Evolutionary conservation across 2,888 invertebrate genomes (phyloP), one percentile per base, ranked within the genome.

Genomic region (Lumbricus terrestris): DNA sequence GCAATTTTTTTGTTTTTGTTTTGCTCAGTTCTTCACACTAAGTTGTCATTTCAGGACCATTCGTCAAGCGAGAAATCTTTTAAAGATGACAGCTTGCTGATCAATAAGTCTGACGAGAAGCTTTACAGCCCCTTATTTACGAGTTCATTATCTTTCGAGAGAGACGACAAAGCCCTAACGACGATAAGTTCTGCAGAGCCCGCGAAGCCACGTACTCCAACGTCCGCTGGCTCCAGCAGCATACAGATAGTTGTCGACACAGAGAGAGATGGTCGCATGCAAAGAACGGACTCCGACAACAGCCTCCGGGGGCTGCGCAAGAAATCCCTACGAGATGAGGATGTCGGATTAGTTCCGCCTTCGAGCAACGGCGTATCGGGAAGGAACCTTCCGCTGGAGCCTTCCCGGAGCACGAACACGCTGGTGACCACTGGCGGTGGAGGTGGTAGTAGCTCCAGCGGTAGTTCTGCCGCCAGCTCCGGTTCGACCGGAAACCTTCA

Each of bases 51-150:
- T 85, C 37, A 85, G 85, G 85, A 85, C 37, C 85, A 37, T 37
- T 85, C 85, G n/a, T 85, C 85, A 34, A 85, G 85, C 29, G 85
- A 85, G 35, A 85, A 85, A 37, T 85, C 85, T 37, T 85, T 35
- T 85, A 37, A 85, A 35, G 85, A 85, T 85, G 85, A 85, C 37
- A 37, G 85, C 37, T 35, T 37, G 37, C 34, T 37, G 37, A n/a
- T n/a, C n/a, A 85, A 85, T 37, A 85, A 37, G 34, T 85, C 85
- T 35, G 37, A 85, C 18, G 85, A 85, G 35, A 85, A 85, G 23
- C 34, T 85, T 85, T 85, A 35, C 37, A 85, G 85, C 23, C 85
- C 85, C 23, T 23, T 85, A 37, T 85, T 37, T 34, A 35, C 37
- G 34, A 37, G 37, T 35, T 85, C 85, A 35, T 15, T 34, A 6